A percentile compares a stretch with the other conserved stretches of the same genome.
Conservation (phyloP, 2,113 vertebrate genomes). For the Hylia prasina region DNA sequence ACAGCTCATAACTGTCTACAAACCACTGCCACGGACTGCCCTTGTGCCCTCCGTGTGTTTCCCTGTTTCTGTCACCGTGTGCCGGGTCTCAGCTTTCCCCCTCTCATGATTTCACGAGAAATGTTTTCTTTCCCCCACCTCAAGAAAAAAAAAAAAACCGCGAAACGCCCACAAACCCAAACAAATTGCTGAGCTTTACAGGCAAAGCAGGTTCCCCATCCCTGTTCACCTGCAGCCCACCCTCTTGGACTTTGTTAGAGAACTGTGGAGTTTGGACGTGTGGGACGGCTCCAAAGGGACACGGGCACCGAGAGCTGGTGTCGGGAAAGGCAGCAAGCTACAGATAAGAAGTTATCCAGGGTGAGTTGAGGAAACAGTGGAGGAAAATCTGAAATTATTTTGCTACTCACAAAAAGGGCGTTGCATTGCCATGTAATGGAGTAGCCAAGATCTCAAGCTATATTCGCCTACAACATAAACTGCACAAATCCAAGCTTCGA, state of each 20-base stretch:
- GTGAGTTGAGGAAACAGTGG: neutral
- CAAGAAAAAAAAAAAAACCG: neutral
- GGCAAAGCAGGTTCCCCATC: neutral
- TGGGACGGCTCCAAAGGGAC: accelerated
- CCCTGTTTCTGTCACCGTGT: accelerated
- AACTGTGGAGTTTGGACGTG: neutral
- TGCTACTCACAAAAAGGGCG: neutral
- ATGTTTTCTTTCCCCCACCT: accelerated
- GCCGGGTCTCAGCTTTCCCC: neutral
- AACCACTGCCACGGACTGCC: accelerated
- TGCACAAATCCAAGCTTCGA: neutral
- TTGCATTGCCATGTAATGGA: neutral
- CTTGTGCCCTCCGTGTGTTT: neutral
- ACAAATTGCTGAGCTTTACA: neutral
- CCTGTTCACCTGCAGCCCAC: neutral
- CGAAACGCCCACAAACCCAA: neutral
- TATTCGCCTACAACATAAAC: neutral
- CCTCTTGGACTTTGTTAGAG: neutral
- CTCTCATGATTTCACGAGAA: neutral
- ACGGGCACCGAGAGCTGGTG: neutral
- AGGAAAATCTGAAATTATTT: neutral
- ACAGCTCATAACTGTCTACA: neutral
- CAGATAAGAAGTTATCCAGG: neutral
- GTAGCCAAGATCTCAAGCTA: neutral
- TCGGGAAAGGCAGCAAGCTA: neutral